phyloP scores from a whole-genome alignment of 2,113 vertebrate genomes.

The Caranx melampygus region DNA sequence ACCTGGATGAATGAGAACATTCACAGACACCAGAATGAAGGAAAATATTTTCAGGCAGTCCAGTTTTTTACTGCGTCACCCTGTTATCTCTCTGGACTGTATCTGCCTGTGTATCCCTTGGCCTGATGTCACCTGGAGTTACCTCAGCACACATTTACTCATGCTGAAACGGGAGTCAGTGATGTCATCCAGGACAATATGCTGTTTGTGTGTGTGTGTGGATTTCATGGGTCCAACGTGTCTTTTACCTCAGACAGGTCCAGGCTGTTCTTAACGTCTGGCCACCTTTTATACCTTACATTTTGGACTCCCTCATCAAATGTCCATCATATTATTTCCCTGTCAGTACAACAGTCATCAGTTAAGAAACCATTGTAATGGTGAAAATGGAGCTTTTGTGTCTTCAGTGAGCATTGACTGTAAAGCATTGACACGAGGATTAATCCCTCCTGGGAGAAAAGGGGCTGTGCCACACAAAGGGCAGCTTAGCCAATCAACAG shows the following conservation, averaged over 20 bases:
- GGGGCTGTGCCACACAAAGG: slow-evolving; percentile 45
- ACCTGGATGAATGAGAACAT: too few relatives aligned
- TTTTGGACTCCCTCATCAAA: slow-evolving; percentile 13
- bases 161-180: slow-evolving; percentile 49
- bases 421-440: slow-evolving; percentile 28
- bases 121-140: slow-evolving; percentile 43
- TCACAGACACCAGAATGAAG: neutral
- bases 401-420: slow-evolving; percentile 21
- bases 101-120: slow-evolving; percentile 28
- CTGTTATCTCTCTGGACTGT: slow-evolving; percentile 37
- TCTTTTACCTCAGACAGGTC: slow-evolving; percentile 29
- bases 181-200: slow-evolving; percentile 70
- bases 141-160: slow-evolving; percentile 44
- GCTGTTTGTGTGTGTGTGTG: slow-evolving; percentile 65
- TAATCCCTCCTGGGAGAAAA: slow-evolving; percentile 57
- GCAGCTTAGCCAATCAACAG: slow-evolving; percentile 61
- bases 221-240: slow-evolving; percentile 37
- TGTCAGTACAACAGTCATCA: slow-evolving; percentile 1
- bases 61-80: slow-evolving; percentile 3
- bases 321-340: slow-evolving; percentile 1
- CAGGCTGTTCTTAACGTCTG: slow-evolving; percentile 7
- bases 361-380: slow-evolving; percentile 9
- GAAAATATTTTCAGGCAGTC: slow-evolving; percentile 12
- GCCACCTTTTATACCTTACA: neutral
- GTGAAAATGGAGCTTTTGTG: slow-evolving; percentile 28